These are phyloP conservation scores for Herpetotheres cachinnans DNA, from an alignment of 2,113 vertebrate species.

Conservation along the genomic window DNA sequence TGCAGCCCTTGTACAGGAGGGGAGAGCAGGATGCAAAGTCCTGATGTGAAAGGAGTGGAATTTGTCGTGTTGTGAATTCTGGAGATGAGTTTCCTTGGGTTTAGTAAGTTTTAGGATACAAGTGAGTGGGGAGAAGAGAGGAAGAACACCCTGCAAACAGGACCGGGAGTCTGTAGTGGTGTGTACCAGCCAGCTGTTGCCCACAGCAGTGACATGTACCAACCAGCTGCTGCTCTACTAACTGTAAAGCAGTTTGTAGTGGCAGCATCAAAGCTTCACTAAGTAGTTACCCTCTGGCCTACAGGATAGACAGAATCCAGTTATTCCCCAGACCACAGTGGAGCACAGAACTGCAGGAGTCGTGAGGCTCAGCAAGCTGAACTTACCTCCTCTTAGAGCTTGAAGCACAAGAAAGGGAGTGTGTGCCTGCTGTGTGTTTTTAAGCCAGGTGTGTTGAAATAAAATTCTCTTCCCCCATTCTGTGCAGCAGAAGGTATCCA, in stretches of 20 bases:
- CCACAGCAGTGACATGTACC: not conserved
- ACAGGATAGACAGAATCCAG: not conserved
- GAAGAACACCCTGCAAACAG: not conserved
- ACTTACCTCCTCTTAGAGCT: not conserved
- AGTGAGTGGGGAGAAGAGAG: not conserved
- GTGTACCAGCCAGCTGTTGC: not conserved
- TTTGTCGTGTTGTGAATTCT: not conserved
- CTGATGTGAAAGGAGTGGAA: not conserved
- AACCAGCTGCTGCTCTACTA: not conserved
- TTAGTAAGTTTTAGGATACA: not conserved
- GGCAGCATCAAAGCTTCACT: too few species aligned
- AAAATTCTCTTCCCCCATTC: not conserved
- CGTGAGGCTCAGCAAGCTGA: not conserved
- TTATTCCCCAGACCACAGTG: not conserved
- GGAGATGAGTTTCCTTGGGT: not conserved
- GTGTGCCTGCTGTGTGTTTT: too few species aligned
- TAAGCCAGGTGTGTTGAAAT: not conserved
- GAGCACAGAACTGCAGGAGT: not conserved
- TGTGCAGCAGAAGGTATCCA: constrained; percentile 87
- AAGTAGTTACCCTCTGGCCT: not conserved
- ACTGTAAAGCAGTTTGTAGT: not conserved
- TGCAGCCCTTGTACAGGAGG: not conserved
- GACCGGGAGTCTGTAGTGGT: not conserved
- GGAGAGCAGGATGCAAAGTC: not conserved
- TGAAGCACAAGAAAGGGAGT: not conserved